phyloP scores from a whole-genome alignment of 2,888 invertebrate species.

The Odontocolon sp. region DNA sequence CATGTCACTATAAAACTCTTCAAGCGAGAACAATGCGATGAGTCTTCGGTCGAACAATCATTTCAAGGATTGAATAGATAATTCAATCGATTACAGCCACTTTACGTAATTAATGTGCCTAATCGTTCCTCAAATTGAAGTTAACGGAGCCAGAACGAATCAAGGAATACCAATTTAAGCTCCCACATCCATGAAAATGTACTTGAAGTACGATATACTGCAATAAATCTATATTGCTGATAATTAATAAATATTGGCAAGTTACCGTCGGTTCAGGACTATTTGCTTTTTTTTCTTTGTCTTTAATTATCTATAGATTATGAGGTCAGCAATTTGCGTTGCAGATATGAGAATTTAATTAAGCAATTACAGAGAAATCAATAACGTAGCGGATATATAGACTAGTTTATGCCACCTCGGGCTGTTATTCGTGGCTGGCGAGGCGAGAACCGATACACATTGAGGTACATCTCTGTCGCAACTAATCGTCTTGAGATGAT shows the following conservation, averaged over 20 bases:
- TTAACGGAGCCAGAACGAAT: not conserved
- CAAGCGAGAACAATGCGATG: not conserved
- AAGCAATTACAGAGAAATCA: not conserved
- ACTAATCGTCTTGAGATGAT: slow-evolving; percentile 20
- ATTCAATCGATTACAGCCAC: not conserved
- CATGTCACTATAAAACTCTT: not conserved
- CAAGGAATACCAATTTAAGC: not conserved
- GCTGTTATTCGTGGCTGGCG: no score
- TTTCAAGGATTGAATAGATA: not conserved
- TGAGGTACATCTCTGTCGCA: not conserved
- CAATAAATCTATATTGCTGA: not conserved
- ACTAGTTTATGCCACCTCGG: no score
- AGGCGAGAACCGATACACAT: not conserved
- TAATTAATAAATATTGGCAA: not conserved
- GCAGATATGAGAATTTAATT: not conserved
- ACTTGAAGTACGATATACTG: no score
- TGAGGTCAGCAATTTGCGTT: not conserved
- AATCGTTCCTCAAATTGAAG: not conserved
- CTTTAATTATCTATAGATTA: not conserved
- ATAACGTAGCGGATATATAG: not conserved
- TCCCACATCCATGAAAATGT: not conserved
- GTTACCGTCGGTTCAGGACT: not conserved
- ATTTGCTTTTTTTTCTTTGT: not conserved
- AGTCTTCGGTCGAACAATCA: not conserved
- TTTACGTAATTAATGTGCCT: not conserved